Base-by-base conservation (phyloP, 2,888 invertebrate species). In the Halictus ligatus region DNA sequence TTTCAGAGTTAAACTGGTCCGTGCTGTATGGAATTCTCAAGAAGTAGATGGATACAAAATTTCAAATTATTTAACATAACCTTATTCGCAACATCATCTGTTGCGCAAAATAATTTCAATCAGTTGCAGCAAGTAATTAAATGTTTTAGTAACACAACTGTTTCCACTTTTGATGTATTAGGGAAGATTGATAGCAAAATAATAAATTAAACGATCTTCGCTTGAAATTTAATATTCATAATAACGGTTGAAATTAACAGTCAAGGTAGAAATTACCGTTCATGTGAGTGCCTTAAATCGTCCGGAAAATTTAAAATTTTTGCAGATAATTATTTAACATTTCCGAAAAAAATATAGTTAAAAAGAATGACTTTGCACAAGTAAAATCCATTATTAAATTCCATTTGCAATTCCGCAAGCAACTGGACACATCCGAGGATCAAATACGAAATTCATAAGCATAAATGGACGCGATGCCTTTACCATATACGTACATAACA, bases 351-450 rank as follows among this genome's bases (percentile, higher is more conserved):
- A 1, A 79, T 43, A 80, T 10, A 21, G 43, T 43, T n/a, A 15
- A 40, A 64, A 50, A 35, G 43, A 18, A 78, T 15, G 46, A 67
- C 40, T 43, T 40, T 25, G 35, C 12, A 10, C 48, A 60, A 50
- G 5, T 1, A 2, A 67, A 29, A 18, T 18, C 7, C 21, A 4
- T 35, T 7, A 67, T 35, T 35, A 67, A 21, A 18, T 69, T 69
- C 21, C 67, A 21, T 21, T 35, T 1, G 67, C 18, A 64, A 64
- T 58, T 83, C 60, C 73, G 46, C 35, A 25, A 58, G 77, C 69
- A 77, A 79, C 74, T 72, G 78, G 83, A 64, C 25, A 43, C 72
- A 71, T 76, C 78, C 76, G 50, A 87, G 83, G 46, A 79, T 21
- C 64, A 35, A 80, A 58, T 58, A 18, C 40, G 69, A 64, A 67